Percentiles rank a stretch among this genome's conserved stretches.
Evolutionary conservation across 23 tunicate species (phyloP).

Genomic region (Aplidium turbinatum): DNA sequence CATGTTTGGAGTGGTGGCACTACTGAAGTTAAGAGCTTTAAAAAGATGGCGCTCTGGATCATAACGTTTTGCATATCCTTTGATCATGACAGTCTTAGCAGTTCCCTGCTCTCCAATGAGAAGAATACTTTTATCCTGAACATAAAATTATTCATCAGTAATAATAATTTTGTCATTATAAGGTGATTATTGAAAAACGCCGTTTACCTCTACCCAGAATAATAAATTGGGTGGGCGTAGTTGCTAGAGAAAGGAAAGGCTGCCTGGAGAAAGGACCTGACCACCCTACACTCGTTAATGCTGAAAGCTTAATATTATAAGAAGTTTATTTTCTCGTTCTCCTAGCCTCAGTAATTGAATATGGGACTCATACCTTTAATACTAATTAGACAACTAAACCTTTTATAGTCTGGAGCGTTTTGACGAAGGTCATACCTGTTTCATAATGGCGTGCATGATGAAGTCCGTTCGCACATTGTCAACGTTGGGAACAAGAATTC

Average conservation of each 20-base stretch:
- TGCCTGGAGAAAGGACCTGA: no score
- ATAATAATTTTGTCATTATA: background rate
- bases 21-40: slow-evolving; percentile 96
- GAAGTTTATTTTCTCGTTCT: background rate
- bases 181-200: background rate
- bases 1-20: slow-evolving; percentile 99
- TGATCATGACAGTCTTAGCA: slow-evolving; percentile 99
- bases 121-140: slow-evolving; percentile 86
- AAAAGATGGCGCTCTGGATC: slow-evolving; percentile 93
- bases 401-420: background rate
- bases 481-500: slow-evolving; percentile 96
- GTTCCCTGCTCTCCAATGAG: slow-evolving; percentile 99
- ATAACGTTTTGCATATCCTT: slow-evolving; percentile 86
- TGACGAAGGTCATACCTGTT: slow-evolving; percentile 66
- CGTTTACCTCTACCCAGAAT: no score
- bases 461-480: slow-evolving; percentile 97
- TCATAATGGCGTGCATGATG: slow-evolving; percentile 87
- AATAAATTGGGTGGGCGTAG: no score
- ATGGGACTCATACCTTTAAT: no score
- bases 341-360: no score
- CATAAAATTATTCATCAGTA: background rate
- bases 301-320: no score
- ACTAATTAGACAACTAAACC: background rate
- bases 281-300: no score
- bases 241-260: no score